These are phyloP conservation scores for Coracopsis vasa DNA, from an alignment of 2,113 vertebrate genomes.

Conservation along the genomic window DNA sequence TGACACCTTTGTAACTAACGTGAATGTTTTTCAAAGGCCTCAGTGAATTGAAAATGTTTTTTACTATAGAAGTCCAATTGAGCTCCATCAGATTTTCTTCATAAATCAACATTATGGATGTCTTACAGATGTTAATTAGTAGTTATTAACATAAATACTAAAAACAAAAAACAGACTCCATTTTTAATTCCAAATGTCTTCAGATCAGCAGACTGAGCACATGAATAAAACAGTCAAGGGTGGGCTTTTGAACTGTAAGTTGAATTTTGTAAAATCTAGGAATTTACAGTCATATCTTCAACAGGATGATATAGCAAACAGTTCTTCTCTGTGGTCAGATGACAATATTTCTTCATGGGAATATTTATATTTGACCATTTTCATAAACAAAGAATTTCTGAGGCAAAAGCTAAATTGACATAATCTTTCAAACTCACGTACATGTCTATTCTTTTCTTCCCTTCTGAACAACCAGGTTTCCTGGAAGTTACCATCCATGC, in stretches of 20 bases:
- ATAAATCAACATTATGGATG: not conserved
- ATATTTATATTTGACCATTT: not conserved
- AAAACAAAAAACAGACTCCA: rapidly evolving
- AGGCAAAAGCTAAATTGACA: not conserved
- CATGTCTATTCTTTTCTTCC: not conserved
- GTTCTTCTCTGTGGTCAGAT: not conserved
- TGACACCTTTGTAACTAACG: not conserved
- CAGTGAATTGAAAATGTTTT: not conserved
- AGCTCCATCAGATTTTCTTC: not conserved
- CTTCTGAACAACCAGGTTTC: not conserved
- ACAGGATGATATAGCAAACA: not conserved
- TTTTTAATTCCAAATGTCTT: not conserved
- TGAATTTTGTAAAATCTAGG: not conserved
- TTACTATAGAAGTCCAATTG: not conserved
- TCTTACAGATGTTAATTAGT: not conserved
- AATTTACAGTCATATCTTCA: not conserved
- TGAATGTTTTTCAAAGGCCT: not conserved
- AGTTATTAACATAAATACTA: not conserved
- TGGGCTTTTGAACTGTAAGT: not conserved
- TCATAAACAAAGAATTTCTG: not conserved
- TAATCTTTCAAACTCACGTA: not conserved
- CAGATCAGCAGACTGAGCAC: not conserved
- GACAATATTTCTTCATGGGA: not conserved
- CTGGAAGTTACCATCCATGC: not conserved
- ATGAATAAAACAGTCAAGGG: not conserved